Percentiles rank a stretch among this genome's conserved stretches.
phyloP scores from a whole-genome alignment of 1,140 invertebrate genomes.

The Penaeus japonicus region DNA sequence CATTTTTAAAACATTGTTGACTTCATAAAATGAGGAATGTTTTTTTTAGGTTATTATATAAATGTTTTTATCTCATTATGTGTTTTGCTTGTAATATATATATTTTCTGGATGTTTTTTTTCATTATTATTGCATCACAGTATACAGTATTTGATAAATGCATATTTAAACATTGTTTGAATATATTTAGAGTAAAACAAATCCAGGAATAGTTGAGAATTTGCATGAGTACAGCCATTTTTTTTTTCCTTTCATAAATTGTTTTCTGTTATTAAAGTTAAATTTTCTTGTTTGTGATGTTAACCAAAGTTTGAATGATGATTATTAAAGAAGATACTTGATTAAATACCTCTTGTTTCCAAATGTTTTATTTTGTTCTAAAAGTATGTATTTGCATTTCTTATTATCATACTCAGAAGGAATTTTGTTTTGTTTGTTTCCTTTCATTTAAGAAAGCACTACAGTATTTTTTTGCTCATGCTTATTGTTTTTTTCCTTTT shows the following conservation, averaged over 20 bases:
- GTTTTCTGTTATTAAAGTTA: not conserved
- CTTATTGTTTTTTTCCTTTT: slow-evolving; percentile 37
- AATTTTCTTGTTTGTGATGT: not conserved
- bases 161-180: too few relatives aligned
- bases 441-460: not conserved
- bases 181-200: not conserved
- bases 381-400: not conserved
- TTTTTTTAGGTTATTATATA: too few relatives aligned
- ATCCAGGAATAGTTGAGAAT: not conserved
- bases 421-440: not conserved
- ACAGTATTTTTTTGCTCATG: slow-evolving; percentile 26
- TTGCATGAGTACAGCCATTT: not conserved
- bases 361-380: slow-evolving; percentile 15
- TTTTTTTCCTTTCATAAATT: not conserved
- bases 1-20: too few relatives aligned
- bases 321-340: not conserved
- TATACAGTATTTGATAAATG: too few relatives aligned
- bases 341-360: not conserved
- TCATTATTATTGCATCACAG: too few relatives aligned
- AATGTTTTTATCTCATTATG: too few relatives aligned
- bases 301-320: not conserved
- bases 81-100: too few relatives aligned
- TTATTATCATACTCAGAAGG: too few relatives aligned
- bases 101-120: too few relatives aligned
- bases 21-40: too few relatives aligned